Conservation (phyloP, 2,113 vertebrate species). For the Forbesichthys agassizii region DNA sequence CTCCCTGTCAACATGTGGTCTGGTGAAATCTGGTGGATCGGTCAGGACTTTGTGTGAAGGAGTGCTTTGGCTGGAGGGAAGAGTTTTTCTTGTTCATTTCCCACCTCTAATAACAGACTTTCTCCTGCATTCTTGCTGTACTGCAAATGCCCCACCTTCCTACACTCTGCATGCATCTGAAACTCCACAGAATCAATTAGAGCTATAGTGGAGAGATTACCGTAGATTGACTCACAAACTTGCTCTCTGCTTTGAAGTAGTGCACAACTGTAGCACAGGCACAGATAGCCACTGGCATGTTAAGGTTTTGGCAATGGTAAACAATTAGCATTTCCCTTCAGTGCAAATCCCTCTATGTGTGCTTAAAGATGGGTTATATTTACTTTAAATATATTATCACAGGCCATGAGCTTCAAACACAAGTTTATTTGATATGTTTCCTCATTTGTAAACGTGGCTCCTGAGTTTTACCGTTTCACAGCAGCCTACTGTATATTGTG, state of each 20-base stretch:
- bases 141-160: conserved; percentile 11
- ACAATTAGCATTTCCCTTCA: not conserved
- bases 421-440: too few relatives aligned
- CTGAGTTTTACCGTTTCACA: too few relatives aligned
- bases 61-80: conserved; percentile 22
- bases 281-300: too few relatives aligned
- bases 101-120: conserved; percentile 14
- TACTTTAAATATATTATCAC: too few relatives aligned
- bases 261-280: conserved; percentile 3
- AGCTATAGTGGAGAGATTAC: conserved; percentile 36
- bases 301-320: not conserved
- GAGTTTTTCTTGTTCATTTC: conserved; percentile 1
- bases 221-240: conserved; percentile 41
- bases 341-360: not conserved
- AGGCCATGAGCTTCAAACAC: too few relatives aligned
- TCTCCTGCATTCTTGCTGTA: conserved; percentile 39
- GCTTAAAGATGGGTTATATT: too few relatives aligned
- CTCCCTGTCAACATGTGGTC: not conserved
- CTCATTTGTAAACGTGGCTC: too few relatives aligned
- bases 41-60: conserved; percentile 50
- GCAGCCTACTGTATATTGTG: too few relatives aligned
- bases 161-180: conserved; percentile 32
- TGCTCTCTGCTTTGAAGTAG: conserved; percentile 53
- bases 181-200: conserved; percentile 54
- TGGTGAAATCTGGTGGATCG: conserved; percentile 34